phyloP scores from a whole-genome alignment of 2,888 invertebrate species.

The Hetaerina titia region DNA sequence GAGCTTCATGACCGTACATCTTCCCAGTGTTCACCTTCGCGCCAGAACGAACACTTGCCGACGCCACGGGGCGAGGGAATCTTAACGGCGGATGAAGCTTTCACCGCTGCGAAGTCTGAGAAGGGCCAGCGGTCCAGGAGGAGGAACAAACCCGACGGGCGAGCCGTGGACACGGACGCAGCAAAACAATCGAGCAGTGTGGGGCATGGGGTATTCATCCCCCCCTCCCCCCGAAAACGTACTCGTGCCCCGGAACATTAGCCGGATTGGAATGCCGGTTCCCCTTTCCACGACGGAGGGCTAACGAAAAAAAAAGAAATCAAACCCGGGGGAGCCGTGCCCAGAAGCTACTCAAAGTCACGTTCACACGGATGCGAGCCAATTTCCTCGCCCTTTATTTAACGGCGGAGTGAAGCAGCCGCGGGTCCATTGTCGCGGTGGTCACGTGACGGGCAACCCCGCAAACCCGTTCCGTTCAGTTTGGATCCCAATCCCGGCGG shows the following conservation, averaged over 20 bases:
- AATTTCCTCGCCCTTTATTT: constrained; percentile 39
- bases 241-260: constrained; percentile 48
- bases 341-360: constrained; percentile 11
- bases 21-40: background rate
- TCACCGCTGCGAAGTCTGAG: background rate
- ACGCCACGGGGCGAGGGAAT: background rate
- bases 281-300: background rate
- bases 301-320: background rate
- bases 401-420: background rate
- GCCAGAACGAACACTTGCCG: background rate
- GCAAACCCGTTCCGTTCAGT: background rate
- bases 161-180: background rate
- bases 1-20: background rate
- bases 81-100: background rate
- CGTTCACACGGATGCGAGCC: constrained; percentile 52
- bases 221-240: constrained; percentile 13
- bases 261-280: constrained; percentile 53
- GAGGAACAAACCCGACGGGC: background rate
- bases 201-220: background rate
- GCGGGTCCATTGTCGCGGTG: background rate
- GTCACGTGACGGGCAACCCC: constrained; percentile 25
- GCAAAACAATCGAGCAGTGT: background rate
- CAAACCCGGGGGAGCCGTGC: background rate
- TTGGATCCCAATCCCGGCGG: background rate
- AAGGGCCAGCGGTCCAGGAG: background rate